Evolutionary conservation across 2,888 invertebrate genomes (phyloP).

Genomic region (Pseudanteris insignis): DNA sequence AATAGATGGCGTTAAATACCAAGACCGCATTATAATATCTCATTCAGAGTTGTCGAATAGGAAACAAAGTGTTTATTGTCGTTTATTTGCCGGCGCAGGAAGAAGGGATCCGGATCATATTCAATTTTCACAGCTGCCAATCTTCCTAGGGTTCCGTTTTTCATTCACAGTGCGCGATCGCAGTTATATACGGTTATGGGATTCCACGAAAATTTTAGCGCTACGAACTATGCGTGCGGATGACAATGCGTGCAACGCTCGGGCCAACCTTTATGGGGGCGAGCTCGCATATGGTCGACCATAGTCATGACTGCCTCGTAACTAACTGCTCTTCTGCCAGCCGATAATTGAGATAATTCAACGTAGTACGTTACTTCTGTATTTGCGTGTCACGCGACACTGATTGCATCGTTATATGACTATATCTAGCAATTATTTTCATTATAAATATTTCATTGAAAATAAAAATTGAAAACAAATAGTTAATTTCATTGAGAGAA

Average conservation of each 20-base stretch:
- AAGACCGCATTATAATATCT: conserved; percentile 7
- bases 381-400: conserved; percentile 15
- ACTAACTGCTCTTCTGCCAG: conserved; percentile 30
- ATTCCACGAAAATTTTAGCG: conserved; percentile 8
- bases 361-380: conserved; percentile 1
- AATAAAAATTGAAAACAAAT: no score
- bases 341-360: conserved; percentile 23
- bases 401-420: conserved; percentile 14
- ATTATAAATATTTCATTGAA: no score
- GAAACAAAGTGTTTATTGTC: conserved; percentile 28
- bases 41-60: conserved; percentile 4
- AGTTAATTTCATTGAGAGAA: no score
- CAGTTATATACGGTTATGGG: conserved; percentile 5
- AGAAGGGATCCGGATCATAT: conserved; percentile 22
- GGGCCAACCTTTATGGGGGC: conserved; percentile 12
- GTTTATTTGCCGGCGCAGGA: conserved; percentile 1
- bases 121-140: conserved; percentile 37
- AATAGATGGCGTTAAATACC: no score
- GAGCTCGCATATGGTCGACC: conserved; percentile 16
- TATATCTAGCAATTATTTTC: no score
- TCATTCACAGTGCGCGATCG: conserved; percentile 5
- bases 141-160: conserved; percentile 15
- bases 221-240: neutral
- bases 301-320: conserved; percentile 12
- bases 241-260: conserved; percentile 12